Base-by-base conservation (phyloP, 2,888 invertebrate species). In the Meliscaeva auricollis region DNA sequence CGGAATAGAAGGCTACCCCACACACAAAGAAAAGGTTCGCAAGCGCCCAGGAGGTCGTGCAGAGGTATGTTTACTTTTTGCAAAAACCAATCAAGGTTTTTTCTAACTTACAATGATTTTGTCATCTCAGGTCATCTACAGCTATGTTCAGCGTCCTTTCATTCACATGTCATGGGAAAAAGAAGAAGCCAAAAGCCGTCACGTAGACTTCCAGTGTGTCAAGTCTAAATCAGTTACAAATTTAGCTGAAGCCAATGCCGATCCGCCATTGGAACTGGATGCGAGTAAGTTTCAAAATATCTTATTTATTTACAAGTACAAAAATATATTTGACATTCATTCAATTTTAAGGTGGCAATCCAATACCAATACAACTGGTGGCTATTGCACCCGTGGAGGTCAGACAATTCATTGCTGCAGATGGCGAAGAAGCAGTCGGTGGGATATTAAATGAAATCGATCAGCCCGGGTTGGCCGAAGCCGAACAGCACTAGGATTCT, bases 1-100 rank as follows among this genome's bases (percentile, higher is more conserved):
- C 22, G 99, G 99, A 6, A 99, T 99, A 83, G 99, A 99, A 93
- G 99, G 99, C 0, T 99, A 99, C 92, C 99, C 99, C 3, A 99
- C 99, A 0, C 98, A 99, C 93, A 99, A 99, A 91, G 99, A 99
- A 91, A 99, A 99, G 91, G 96, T 99, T 1, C 98, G 98, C 92
- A 96, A 97, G 90, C 94, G 99, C 20, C 97, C 98, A 0, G 99
- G 99, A 1, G 98, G 98, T 0, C 94, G 98, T 3, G 97, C 98
- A 0, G 99, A 99, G 93, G 98, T 38, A 38, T 9, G 38, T 38
- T 38, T 9, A 11, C 4, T 26, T 26, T 26, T 26, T 26, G 26
- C n/a, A n/a, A n/a, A n/a, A n/a, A n/a, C n/a, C n/a, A n/a, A n/a
- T n/a, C n/a, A n/a, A 11, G 11, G 15, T 13, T 15, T 7, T 11